phyloP scores from a whole-genome alignment of 2,113 vertebrate genomes.

The Campylorhamphus procurvoides region DNA sequence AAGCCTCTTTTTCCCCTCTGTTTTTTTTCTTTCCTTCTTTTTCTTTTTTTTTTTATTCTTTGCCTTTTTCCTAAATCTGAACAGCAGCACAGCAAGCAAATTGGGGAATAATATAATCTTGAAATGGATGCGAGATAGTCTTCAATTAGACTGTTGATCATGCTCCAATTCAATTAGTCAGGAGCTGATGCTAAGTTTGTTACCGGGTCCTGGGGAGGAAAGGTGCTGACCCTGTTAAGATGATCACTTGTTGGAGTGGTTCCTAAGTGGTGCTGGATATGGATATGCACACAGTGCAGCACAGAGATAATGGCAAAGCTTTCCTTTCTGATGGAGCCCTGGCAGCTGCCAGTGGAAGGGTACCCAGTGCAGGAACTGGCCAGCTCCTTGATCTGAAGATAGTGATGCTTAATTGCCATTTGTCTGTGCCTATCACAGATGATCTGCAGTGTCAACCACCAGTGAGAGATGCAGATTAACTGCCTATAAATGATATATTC shows the following conservation, averaged over 20 bases:
- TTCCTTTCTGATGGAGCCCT: not conserved
- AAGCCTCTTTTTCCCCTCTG: not conserved
- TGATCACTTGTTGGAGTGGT: conserved; percentile 64
- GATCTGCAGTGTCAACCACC: not conserved
- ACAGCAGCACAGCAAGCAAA: conserved; percentile 57
- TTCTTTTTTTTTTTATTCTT: not conserved
- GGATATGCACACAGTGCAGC: not conserved
- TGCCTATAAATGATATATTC: not conserved
- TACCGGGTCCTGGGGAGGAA: conserved; percentile 25
- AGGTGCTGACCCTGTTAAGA: conserved; percentile 64
- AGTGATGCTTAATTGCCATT: not conserved
- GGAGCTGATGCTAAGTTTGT: conserved; percentile 52
- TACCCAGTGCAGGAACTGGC: not conserved
- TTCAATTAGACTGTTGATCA: conserved; percentile 53
- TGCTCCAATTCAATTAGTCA: conserved; percentile 61
- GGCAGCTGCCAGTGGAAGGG: not conserved
- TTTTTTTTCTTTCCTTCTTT: fast-evolving
- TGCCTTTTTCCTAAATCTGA: conserved; percentile 47
- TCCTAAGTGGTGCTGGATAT: conserved; percentile 46
- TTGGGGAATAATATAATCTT: conserved; percentile 54
- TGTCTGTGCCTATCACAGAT: not conserved
- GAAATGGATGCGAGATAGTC: not conserved
- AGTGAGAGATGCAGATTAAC: not conserved
- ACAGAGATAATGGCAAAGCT: conserved; percentile 27
- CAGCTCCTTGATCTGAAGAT: not conserved